phyloP scores from a whole-genome alignment of 2,888 invertebrate species.

The Drosophila meridiana region DNA sequence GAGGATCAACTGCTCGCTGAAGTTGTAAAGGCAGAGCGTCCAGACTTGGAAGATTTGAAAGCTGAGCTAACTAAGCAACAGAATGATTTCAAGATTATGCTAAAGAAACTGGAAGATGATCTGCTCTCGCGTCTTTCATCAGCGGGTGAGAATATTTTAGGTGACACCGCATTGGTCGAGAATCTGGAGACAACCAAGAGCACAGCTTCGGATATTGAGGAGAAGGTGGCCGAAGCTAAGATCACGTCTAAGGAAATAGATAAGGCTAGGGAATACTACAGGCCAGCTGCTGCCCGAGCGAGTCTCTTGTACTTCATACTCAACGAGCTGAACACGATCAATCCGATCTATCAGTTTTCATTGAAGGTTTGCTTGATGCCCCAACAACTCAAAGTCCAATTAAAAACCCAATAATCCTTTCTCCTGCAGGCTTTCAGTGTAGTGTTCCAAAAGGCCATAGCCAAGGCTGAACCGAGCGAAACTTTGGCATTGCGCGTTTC shows the following conservation, averaged over 20 bases:
- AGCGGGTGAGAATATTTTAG: conserved; percentile 96
- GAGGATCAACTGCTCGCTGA: conserved; percentile 98
- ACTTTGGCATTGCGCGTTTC: conserved; percentile 92
- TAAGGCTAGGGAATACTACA: conserved; percentile 93
- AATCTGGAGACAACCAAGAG: conserved; percentile 98
- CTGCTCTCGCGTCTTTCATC: conserved; percentile 95
- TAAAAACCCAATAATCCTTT: neutral
- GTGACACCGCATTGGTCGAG: conserved; percentile 97
- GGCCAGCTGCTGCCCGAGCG: conserved; percentile 93
- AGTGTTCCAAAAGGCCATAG: conserved; percentile 98
- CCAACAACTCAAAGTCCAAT: neutral
- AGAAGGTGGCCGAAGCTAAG: conserved; percentile 96
- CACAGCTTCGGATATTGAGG: conserved; percentile 97
- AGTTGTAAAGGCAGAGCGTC: conserved; percentile 98
- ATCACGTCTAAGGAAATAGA: conserved; percentile 96
- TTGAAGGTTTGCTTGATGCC: conserved; percentile 88
- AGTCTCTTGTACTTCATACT: conserved; percentile 97
- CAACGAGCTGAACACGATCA: conserved; percentile 97
- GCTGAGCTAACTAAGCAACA: conserved; percentile 98
- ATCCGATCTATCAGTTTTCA: conserved; percentile 98
- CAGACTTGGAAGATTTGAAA: conserved; percentile 97
- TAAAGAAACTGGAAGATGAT: conserved; percentile 97
- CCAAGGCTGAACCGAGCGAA: conserved; percentile 92
- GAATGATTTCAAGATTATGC: conserved; percentile 97
- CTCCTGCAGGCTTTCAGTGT: conserved; percentile 94